Evolutionary conservation across 1,140 invertebrate genomes (phyloP), one percentile per base, ranked within the genome.

Genomic region (Coptotermes formosanus): DNA sequence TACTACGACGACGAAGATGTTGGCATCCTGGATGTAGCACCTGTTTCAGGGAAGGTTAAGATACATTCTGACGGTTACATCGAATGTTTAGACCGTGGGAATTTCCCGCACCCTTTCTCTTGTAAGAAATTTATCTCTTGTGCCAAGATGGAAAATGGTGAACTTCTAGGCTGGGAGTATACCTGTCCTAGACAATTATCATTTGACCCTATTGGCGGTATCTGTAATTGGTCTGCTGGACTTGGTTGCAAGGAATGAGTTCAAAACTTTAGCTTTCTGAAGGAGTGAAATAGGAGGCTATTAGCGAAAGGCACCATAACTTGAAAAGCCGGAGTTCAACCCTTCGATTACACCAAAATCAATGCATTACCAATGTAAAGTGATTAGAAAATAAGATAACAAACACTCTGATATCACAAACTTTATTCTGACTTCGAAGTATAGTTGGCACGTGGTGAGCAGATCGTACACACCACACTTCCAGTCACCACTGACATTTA

Each of bases 71-170:
- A 92, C 84, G 95, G 95, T 59, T 92, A 92, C 59, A 95, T 97
- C 87, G 93, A 95, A 87, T 98, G 97, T 89, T 91, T 97, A 38
- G 96, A 97, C 89, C 94, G 96, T 88, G 97, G 97, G 48, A 97
- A 96, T 89, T 97, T 97, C 90, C 95, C 96, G 0, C 96, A 98
- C 92, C 97, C 97, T 0, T 93, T 94, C 16, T 97, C 96, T 2
- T 98, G 97, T 90, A 95, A 95, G 90, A 97, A 97, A 90, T 98
- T 97, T 90, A 97, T 98, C 87, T 96, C 95, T 14, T 97, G 97
- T 89, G 95, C 96, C 0, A 94, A 94, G 89, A 96, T 96, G 91
- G 95, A 96, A 83, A 95, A 94, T 88, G 94, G 94, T 55, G 92
- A 93, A 38, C 93, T 97, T 0, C 90, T 96, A 0, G 96, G 96